phyloP scores from a whole-genome alignment of 2,888 invertebrate genomes.

The Adineta ricciae region DNA sequence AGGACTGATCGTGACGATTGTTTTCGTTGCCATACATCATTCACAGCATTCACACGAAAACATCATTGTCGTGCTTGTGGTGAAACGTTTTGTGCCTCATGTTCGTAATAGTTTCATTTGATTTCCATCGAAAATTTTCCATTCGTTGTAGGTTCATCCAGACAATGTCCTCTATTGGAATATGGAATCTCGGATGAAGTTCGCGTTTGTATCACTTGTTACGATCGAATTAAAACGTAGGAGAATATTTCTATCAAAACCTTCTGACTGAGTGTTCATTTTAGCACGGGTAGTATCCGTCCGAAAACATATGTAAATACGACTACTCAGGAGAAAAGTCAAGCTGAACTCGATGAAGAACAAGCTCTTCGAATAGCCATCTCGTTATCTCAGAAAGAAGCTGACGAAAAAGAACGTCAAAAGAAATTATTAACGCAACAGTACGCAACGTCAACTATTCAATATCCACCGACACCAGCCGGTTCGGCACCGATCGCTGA shows the following conservation, averaged over 20 bases:
- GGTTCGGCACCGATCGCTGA: background rate
- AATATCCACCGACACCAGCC: background rate
- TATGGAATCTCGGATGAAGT: slow-evolving; percentile 2
- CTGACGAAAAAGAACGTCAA: slow-evolving; percentile 75
- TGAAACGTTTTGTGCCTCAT: background rate
- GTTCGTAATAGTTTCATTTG: background rate
- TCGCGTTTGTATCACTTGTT: background rate
- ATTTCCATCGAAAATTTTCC: background rate
- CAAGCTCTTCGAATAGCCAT: slow-evolving; percentile 72
- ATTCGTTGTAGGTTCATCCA: background rate
- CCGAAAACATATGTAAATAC: background rate
- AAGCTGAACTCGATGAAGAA: slow-evolving; percentile 71
- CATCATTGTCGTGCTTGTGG: slow-evolving; percentile 16
- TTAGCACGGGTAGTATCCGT: background rate
- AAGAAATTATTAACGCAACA: slow-evolving; percentile 35
- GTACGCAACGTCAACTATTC: background rate
- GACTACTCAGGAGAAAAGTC: slow-evolving; percentile 38
- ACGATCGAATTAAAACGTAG: slow-evolving; percentile 8
- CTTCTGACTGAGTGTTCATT: no score
- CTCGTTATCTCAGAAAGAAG: slow-evolving; percentile 91
- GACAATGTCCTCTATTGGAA: background rate
- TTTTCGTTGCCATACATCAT: slow-evolving; percentile 19
- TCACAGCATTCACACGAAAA: slow-evolving; percentile 10
- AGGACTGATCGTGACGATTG: slow-evolving; percentile 15
- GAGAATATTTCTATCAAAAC: background rate